These are phyloP conservation scores for Enteromius thamalakanensis DNA, from an alignment of 2,797 vertebrate genomes.

Conservation along the genomic window DNA sequence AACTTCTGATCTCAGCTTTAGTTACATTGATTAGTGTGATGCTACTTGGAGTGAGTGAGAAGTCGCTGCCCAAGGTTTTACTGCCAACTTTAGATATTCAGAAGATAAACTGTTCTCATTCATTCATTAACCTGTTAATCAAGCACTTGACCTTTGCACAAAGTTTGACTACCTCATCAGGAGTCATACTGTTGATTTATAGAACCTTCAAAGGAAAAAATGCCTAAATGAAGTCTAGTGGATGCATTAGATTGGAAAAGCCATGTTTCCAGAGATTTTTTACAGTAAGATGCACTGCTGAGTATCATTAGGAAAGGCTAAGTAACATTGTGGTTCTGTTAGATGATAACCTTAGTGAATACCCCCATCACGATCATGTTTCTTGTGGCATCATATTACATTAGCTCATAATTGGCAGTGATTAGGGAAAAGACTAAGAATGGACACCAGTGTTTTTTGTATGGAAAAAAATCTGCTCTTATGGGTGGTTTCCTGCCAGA, in stretches of 20 bases:
- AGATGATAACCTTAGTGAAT: not conserved
- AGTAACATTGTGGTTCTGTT: not conserved
- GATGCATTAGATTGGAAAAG: not conserved
- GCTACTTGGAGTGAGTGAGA: not conserved
- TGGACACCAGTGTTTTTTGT: not conserved
- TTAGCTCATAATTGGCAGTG: constrained; percentile 2
- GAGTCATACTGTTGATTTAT: not conserved
- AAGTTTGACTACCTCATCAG: not conserved
- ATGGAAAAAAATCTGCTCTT: not conserved
- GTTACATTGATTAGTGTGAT: not conserved
- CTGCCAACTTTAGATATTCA: not conserved
- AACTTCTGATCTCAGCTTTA: not conserved
- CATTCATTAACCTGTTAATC: not conserved
- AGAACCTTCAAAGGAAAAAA: not conserved
- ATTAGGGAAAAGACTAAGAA: constrained; percentile 1
- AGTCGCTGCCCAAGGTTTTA: not conserved
- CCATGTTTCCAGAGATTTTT: not conserved
- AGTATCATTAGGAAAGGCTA: not conserved
- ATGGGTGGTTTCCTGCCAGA: not conserved
- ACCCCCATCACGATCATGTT: not conserved
- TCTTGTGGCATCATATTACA: constrained; percentile 8
- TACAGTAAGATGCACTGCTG: not conserved
- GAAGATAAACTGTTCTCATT: not conserved
- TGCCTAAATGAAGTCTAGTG: not conserved
- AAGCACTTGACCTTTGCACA: not conserved